Evolutionary conservation across 2,797 vertebrate species (phyloP).

Genomic region (Arctocebus calabarensis): DNA sequence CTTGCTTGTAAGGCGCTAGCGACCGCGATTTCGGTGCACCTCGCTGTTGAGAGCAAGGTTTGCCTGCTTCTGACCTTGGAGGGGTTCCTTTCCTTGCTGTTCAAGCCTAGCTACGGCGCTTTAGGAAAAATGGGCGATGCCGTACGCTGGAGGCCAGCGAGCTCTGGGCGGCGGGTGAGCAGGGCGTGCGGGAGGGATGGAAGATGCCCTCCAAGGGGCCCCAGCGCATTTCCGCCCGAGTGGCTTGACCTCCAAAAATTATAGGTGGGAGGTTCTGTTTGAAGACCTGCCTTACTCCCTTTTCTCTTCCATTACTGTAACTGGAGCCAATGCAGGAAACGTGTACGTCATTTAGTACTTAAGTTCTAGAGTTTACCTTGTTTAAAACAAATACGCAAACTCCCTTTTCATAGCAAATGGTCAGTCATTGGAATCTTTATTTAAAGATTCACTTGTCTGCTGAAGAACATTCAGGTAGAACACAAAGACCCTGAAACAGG

Average conservation of each 20-base stretch:
- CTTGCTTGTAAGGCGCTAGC: background rate
- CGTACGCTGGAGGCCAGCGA: rapidly evolving
- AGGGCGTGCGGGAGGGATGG: too few species aligned
- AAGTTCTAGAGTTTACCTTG: background rate
- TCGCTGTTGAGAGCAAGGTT: background rate
- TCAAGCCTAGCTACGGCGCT: background rate
- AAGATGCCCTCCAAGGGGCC: background rate
- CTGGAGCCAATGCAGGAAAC: background rate
- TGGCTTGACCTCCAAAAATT: background rate
- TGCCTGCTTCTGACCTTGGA: conserved; percentile 27
- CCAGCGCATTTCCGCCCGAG: background rate
- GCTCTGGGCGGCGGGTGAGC: background rate
- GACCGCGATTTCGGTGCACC: background rate
- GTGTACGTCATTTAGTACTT: background rate
- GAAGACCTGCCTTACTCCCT: background rate
- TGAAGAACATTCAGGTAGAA: background rate
- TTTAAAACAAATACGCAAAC: background rate
- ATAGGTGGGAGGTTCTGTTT: background rate
- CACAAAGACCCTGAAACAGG: background rate
- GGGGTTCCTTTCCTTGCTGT: background rate
- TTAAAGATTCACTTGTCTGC: background rate
- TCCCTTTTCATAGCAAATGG: background rate
- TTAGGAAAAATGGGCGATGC: too few species aligned
- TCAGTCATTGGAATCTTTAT: background rate
- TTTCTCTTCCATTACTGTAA: background rate